Evolutionary conservation across 2,888 invertebrate genomes (phyloP).

Genomic region (Timandra comae): DNA sequence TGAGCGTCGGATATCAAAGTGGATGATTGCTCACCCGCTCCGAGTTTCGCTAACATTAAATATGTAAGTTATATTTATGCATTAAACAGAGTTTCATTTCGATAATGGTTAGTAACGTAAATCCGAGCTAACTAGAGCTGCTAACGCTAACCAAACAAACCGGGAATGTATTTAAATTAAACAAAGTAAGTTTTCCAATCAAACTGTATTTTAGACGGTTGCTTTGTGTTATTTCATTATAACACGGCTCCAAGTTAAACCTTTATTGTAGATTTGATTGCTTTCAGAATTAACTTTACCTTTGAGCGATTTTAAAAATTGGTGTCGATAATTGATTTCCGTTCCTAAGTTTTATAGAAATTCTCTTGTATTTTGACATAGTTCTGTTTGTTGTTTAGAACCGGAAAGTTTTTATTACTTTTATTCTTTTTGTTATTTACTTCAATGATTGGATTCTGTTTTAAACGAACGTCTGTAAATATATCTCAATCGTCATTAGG

Average conservation of each 20-base stretch:
- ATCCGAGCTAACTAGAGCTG: constrained; percentile 20
- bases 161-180: constrained; percentile 21
- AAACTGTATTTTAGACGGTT: constrained; percentile 23
- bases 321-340: background rate
- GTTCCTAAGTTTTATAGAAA: background rate
- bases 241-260: constrained; percentile 15
- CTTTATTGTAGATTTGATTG: background rate
- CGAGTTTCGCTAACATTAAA: background rate
- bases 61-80: background rate
- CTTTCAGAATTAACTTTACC: background rate
- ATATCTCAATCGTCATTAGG: constrained; percentile 3
- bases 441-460: too few relatives aligned
- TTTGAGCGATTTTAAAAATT: constrained; percentile 5
- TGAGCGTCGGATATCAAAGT: too few relatives aligned
- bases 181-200: constrained; percentile 27
- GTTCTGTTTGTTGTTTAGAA: too few relatives aligned
- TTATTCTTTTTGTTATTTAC: too few relatives aligned
- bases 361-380: too few relatives aligned
- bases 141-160: constrained; percentile 23
- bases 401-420: too few relatives aligned
- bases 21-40: too few relatives aligned
- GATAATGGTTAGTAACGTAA: background rate
- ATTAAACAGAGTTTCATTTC: background rate
- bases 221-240: constrained; percentile 22
- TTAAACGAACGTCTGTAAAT: background rate